A percentile compares a stretch with the other conserved stretches of the same genome.
Conservation (phyloP, 2,888 invertebrate genomes). For the Eilema griseolum region DNA sequence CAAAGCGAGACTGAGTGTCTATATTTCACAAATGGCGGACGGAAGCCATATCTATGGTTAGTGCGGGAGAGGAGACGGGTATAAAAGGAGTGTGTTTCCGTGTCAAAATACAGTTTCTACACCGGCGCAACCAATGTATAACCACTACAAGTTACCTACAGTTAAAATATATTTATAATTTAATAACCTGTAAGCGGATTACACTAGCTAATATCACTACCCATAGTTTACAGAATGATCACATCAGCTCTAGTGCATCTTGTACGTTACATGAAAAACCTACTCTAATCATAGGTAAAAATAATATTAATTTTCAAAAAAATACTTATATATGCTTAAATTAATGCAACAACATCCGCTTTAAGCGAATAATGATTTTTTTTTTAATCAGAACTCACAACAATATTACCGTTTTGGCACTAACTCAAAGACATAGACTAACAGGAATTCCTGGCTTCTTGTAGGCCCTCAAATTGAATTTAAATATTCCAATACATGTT, state of each 20-base stretch:
- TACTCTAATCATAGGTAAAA: conserved; percentile 66
- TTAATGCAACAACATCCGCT: conserved; percentile 72
- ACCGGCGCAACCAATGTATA: too few species aligned
- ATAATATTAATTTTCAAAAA: conserved; percentile 65
- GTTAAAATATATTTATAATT: conserved; percentile 27
- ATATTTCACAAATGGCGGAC: too few species aligned
- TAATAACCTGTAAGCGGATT: conserved; percentile 41
- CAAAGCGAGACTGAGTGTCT: too few species aligned
- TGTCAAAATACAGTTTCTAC: too few species aligned
- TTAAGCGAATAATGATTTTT: conserved; percentile 69
- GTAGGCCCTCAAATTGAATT: background rate
- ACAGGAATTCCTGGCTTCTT: conserved; percentile 35
- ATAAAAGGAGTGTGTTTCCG: too few species aligned
- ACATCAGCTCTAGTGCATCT: conserved; percentile 75
- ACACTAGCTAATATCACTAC: conserved; percentile 32
- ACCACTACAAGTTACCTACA: conserved; percentile 41
- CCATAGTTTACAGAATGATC: conserved; percentile 69
- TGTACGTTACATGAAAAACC: conserved; percentile 63
- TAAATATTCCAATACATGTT: background rate
- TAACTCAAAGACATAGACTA: conserved; percentile 63
- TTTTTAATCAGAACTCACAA: conserved; percentile 66
- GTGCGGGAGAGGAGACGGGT: too few species aligned
- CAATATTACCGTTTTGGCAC: conserved; percentile 73
- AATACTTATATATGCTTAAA: conserved; percentile 56
- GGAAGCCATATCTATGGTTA: too few species aligned